Evolutionary conservation across 2,113 vertebrate genomes (phyloP).

Genomic region (Calyptomena viridis): DNA sequence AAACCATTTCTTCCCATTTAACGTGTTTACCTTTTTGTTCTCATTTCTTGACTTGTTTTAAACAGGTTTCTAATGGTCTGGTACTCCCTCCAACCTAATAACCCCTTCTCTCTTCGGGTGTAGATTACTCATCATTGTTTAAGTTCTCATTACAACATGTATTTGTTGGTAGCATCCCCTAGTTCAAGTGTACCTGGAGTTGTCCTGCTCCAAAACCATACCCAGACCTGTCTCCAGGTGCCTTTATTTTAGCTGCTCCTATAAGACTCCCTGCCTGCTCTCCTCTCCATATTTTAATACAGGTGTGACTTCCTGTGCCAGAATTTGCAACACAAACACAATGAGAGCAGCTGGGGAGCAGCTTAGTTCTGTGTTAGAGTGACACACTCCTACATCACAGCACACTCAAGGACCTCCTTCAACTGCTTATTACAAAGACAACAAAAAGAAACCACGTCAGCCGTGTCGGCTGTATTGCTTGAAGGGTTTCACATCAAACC

Average conservation of each 20-base stretch:
- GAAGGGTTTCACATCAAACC: background rate
- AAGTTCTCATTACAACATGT: background rate
- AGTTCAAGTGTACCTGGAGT: background rate
- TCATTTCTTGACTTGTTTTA: background rate
- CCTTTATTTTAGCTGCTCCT: background rate
- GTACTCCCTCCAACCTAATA: background rate
- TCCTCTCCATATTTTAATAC: background rate
- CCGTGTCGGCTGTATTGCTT: background rate
- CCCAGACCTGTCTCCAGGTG: background rate
- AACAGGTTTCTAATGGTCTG: background rate
- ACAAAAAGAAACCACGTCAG: background rate
- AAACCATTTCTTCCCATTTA: background rate
- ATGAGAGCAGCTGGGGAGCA: background rate
- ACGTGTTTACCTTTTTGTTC: background rate
- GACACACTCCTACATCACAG: background rate
- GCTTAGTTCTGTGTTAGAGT: background rate
- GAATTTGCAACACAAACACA: background rate
- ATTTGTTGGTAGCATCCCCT: background rate
- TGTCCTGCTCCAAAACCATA: background rate
- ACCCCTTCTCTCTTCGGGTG: background rate
- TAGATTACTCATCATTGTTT: background rate
- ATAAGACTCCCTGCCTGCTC: background rate
- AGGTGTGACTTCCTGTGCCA: background rate
- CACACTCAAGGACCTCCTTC: background rate
- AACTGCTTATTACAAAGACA: background rate